Conservation (phyloP, 2,113 vertebrate species). For the Megaptera novaeangliae region DNA sequence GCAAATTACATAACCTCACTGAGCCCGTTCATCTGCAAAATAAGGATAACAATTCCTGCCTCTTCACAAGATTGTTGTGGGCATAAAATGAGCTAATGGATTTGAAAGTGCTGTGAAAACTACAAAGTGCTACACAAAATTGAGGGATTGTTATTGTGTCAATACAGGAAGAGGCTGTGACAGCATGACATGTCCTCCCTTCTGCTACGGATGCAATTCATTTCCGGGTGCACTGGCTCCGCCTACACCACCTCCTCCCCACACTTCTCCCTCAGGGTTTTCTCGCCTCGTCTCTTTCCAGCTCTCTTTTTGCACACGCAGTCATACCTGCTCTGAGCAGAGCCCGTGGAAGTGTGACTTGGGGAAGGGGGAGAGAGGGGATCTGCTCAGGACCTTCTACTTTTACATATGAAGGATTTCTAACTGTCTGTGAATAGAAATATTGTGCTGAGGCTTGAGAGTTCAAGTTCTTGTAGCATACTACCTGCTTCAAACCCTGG, state of each 20-base stretch:
- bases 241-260: background rate
- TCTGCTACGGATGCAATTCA: background rate
- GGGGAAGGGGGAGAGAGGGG: background rate
- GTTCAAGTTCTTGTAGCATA: background rate
- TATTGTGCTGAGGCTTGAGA: background rate
- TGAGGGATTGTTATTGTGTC: conserved; percentile 36
- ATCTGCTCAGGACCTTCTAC: background rate
- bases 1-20: background rate
- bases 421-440: background rate
- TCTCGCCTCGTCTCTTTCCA: background rate
- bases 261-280: background rate
- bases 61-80: background rate
- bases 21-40: conserved; percentile 6
- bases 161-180: background rate
- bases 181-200: background rate
- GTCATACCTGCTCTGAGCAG: background rate
- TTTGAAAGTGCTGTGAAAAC: conserved; percentile 67
- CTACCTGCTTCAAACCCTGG: background rate
- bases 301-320: background rate
- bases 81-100: conserved; percentile 57
- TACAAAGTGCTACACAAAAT: conserved; percentile 46
- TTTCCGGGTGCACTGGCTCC: background rate
- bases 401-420: background rate
- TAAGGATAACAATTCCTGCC: conserved; percentile 23
- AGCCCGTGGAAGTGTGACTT: background rate